Evolutionary conservation across 2,113 vertebrate genomes (phyloP).

Genomic region (Corvus moneduloides): DNA sequence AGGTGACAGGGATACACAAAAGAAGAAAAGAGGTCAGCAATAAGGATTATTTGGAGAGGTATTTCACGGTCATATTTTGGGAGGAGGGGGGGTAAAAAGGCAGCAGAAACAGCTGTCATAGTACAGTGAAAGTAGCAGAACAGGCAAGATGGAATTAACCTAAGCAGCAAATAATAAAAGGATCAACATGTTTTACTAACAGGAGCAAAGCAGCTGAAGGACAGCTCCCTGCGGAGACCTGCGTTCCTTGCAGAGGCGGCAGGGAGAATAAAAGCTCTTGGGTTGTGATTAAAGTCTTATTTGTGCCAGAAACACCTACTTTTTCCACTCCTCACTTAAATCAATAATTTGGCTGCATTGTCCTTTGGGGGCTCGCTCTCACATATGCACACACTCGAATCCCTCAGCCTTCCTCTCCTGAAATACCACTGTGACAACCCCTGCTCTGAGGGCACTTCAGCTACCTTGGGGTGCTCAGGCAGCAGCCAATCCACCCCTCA

Average conservation of each 20-base stretch:
- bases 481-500: not conserved
- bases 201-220: not conserved
- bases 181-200: not conserved
- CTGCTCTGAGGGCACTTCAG: not conserved
- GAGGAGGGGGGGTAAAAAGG: not conserved
- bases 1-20: not conserved
- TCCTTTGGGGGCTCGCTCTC: not conserved
- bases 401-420: not conserved
- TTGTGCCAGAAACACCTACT: not conserved
- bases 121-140: not conserved
- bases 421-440: not conserved
- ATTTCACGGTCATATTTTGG: not conserved
- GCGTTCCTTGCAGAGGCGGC: not conserved
- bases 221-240: not conserved
- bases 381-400: accelerated
- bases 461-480: not conserved
- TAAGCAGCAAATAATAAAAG: not conserved
- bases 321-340: not conserved
- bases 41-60: not conserved
- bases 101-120: not conserved
- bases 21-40: not conserved
- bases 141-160: not conserved
- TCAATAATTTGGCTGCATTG: not conserved
- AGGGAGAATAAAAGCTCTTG: not conserved
- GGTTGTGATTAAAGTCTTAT: not conserved